Percentiles rank a stretch among this genome's conserved stretches.
These are phyloP conservation scores for Drosophila meridiana DNA, from an alignment of 2,888 invertebrate species.

Conservation along the genomic window DNA sequence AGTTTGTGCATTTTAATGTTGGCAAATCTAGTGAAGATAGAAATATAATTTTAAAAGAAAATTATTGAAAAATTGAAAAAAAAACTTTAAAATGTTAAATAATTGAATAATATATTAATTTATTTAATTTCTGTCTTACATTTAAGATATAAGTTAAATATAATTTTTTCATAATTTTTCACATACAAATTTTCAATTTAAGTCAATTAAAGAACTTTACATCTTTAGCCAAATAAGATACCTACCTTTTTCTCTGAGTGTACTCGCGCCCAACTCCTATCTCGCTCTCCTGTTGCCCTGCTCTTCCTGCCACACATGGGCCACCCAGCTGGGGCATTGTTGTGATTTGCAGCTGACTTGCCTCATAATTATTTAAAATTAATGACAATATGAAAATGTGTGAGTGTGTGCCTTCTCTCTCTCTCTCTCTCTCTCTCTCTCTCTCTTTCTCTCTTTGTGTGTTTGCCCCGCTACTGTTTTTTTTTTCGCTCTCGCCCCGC, in stretches of 20 bases:
- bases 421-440: background rate
- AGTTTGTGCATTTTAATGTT: too few relatives aligned
- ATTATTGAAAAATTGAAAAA: background rate
- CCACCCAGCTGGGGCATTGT: conserved; percentile 70
- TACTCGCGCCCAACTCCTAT: background rate
- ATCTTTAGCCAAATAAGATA: background rate
- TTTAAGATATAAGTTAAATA: too few relatives aligned
- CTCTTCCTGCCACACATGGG: conserved; percentile 56
- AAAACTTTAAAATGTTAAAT: too few relatives aligned
- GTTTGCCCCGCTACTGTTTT: conserved; percentile 2
- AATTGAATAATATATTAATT: too few relatives aligned
- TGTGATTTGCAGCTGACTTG: conserved; percentile 68
- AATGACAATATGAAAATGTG: conserved; percentile 74
- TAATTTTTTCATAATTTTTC: too few relatives aligned
- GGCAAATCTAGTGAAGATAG: background rate
- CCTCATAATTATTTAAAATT: conserved; percentile 79
- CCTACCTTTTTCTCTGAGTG: conserved; percentile 1
- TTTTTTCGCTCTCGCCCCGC: background rate
- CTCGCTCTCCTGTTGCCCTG: background rate
- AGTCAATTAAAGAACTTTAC: too few relatives aligned
- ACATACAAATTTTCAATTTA: too few relatives aligned
- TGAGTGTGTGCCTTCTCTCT: background rate
- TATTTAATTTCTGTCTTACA: too few relatives aligned
- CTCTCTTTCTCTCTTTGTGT: background rate
- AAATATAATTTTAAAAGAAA: background rate